phyloP scores from a whole-genome alignment of 2,797 vertebrate species.

The Aldrovandia affinis region DNA sequence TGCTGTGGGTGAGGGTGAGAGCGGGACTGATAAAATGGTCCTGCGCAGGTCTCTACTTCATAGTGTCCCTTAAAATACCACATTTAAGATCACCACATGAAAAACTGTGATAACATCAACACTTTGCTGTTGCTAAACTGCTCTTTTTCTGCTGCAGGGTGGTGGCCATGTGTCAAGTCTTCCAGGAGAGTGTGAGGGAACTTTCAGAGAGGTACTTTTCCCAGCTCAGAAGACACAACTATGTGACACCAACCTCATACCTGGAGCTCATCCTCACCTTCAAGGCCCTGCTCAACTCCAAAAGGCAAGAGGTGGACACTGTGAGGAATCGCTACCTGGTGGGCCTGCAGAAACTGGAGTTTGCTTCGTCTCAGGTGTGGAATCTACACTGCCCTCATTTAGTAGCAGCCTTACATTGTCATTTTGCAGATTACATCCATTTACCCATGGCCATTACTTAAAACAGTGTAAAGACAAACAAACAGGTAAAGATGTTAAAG shows the following conservation, averaged over 20 bases:
- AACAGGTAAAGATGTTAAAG: no score
- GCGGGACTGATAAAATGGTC: no score
- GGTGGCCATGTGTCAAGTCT: conserved; percentile 89
- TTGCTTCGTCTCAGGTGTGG: conserved; percentile 88
- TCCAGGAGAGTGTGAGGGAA: conserved; percentile 82
- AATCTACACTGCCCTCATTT: not conserved
- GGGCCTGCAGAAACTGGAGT: conserved; percentile 89
- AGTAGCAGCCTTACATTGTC: not conserved
- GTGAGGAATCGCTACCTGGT: conserved; percentile 83
- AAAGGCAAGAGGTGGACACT: conserved; percentile 83
- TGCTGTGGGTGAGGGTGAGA: no score
- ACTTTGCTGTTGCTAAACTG: not conserved
- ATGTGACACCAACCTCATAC: conserved; percentile 92
- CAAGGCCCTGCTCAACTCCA: conserved; percentile 81
- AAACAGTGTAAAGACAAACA: not conserved
- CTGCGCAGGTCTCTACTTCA: not conserved
- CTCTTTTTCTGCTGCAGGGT: conserved; percentile 72
- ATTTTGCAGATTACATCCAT: not conserved
- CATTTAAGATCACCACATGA: not conserved
- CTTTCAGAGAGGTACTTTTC: conserved; percentile 81
- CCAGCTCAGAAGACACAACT: conserved; percentile 85
- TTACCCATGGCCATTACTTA: not conserved
- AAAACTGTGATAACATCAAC: not conserved
- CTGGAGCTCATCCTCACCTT: conserved; percentile 92
- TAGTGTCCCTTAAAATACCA: not conserved